Percentiles rank a stretch among this genome's conserved stretches.
These are phyloP conservation scores for Bergia sp. DNA, from an alignment of 92 coral and sea anemone species.

Conservation along the genomic window DNA sequence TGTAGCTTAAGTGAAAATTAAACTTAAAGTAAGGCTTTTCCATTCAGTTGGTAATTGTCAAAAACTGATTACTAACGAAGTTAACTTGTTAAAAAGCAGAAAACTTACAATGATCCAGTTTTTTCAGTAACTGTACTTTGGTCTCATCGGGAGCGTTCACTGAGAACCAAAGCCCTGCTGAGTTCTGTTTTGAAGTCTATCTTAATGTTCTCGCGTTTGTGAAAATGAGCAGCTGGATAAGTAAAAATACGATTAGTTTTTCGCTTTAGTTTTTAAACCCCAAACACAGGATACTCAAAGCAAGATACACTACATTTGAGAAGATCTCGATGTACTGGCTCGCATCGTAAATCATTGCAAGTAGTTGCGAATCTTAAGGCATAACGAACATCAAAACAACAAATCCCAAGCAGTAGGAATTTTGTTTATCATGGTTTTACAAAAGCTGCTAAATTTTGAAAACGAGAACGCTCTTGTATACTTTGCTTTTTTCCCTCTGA, in stretches of 20 bases:
- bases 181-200: background rate
- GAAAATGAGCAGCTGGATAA: slow-evolving; percentile 23
- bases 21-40: background rate
- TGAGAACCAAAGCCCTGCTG: background rate
- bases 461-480: background rate
- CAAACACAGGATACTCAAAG: background rate
- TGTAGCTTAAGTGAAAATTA: background rate
- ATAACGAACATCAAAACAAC: background rate
- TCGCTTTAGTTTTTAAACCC: background rate
- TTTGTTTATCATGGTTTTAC: background rate
- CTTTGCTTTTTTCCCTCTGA: background rate
- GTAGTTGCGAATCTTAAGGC: background rate
- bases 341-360: background rate
- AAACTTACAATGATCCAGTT: background rate
- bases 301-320: background rate
- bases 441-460: too few species aligned
- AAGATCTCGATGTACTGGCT: background rate
- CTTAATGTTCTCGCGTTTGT: slow-evolving; percentile 1
- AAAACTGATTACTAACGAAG: background rate
- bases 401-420: background rate
- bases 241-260: background rate
- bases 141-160: slow-evolving; percentile 21
- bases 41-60: background rate
- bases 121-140: background rate
- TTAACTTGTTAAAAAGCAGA: background rate